Evolutionary conservation across 1,140 invertebrate species (phyloP), one percentile per base, ranked within the genome.

Genomic region (Coenobita brevimanus): DNA sequence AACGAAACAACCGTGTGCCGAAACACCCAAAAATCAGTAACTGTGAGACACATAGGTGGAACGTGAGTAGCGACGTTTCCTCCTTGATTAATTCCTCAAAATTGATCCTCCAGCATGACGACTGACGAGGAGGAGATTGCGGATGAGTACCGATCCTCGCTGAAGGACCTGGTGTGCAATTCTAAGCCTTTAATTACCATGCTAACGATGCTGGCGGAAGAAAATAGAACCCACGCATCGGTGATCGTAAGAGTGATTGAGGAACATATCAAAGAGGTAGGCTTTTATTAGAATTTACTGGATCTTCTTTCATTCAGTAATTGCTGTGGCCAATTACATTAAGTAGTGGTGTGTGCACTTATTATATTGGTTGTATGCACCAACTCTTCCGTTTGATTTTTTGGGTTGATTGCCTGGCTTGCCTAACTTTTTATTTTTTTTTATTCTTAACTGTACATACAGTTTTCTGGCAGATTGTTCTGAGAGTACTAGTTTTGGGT

Each of bases 151-250:
- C 41, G 76, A 27, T 87, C 85, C 15, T 87, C 85, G 13, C 38
- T 87, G 13, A 60, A 54, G n/a, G 85, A 87, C 46, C 64, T 87
- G 64, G 69, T 38, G 30, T 54, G 57, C 41, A 87, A 87, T 36
- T 87, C 85, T 13, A 87, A 87, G 85, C 85, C 85, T 0, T n/a
- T 87, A 8, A 87, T 87, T 8, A 87, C 85, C 24, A 87, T 87
- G 85, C 38, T 87, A 24, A 87, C 85, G 21, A 87, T 87, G 85
- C 43, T 87, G 64, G 85, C 85, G 0, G 85, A 87, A 13, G 85
- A 87, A 57, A 87, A 87, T 41, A 62, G 62, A 17, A 27, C 76
- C 2, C 84, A 87, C 33, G 85, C 85, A 3, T 8, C 73, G 17
- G 78, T 87, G 3, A 87, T 87, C 27, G 85, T 87, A 10, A 80